phyloP scores from a whole-genome alignment of 2,888 invertebrate genomes.

The Saturnia pavonia region DNA sequence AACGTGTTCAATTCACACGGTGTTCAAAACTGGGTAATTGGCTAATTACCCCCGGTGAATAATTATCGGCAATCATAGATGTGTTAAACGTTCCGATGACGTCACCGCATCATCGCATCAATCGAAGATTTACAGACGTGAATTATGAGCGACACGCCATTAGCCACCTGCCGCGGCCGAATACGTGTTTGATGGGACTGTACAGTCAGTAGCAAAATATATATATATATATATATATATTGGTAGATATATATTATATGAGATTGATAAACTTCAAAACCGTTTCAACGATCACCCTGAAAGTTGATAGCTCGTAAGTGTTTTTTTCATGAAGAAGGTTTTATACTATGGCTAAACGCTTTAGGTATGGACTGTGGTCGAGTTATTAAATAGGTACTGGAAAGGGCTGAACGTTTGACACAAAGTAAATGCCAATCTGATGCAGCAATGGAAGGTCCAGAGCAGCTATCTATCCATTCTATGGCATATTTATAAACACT shows the following conservation, averaged over 20 bases:
- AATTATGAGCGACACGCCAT: conserved; percentile 42
- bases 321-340: too few relatives aligned
- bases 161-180: conserved; percentile 49
- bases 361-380: too few relatives aligned
- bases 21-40: conserved; percentile 17
- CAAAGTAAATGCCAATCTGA: background rate
- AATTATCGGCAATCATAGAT: conserved; percentile 21
- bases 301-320: too few relatives aligned
- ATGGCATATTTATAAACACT: background rate
- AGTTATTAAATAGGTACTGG: too few relatives aligned
- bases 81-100: conserved; percentile 33
- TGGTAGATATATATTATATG: background rate
- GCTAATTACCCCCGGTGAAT: conserved; percentile 18
- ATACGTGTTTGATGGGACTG: conserved; percentile 63
- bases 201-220: conserved; percentile 40
- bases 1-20: conserved; percentile 17
- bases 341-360: too few relatives aligned
- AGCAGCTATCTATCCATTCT: background rate
- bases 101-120: conserved; percentile 40
- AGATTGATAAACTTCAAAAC: too few relatives aligned
- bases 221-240: background rate
- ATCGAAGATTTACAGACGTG: conserved; percentile 46
- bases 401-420: too few relatives aligned
- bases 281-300: too few relatives aligned
- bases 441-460: background rate